Evolutionary conservation across 2,113 vertebrate species (phyloP).

Genomic region (Coryphaenoides rupestris): DNA sequence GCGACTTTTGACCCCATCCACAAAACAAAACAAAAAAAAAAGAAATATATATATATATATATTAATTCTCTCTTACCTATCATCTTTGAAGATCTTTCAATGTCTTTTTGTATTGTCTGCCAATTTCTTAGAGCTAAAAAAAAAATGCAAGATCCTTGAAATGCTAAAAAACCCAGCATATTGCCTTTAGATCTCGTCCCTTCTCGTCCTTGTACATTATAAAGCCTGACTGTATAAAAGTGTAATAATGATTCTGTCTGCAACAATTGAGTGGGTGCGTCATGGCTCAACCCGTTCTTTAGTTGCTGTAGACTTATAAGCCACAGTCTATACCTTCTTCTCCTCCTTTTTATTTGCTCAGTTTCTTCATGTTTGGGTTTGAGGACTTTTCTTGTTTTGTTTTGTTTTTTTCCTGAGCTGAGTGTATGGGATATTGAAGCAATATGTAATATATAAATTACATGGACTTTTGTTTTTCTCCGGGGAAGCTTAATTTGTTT

Average conservation of each 20-base stretch:
- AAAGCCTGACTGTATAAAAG: constrained; percentile 97
- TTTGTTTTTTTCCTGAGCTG: no score
- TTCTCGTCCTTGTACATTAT: constrained; percentile 98
- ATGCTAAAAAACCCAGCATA: constrained; percentile 98
- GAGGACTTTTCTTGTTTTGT: no score
- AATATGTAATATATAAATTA: constrained; percentile 91
- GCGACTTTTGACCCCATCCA: not conserved
- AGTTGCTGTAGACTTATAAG: constrained; percentile 71
- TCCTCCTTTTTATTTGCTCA: constrained; percentile 54
- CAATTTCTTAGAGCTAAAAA: constrained; percentile 99
- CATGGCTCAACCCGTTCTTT: constrained; percentile 75
- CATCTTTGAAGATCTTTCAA: constrained; percentile 73
- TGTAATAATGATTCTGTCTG: constrained; percentile 99
- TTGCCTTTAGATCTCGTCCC: constrained; percentile 98
- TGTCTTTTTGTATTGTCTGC: constrained; percentile 84
- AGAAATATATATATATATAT: no score
- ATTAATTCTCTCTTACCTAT: constrained; percentile 60
- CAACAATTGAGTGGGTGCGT: no score
- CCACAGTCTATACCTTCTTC: constrained; percentile 32
- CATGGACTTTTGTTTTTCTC: constrained; percentile 91
- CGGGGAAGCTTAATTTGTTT: constrained; percentile 83
- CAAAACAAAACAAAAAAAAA: constrained; percentile 12
- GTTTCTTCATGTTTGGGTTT: constrained; percentile 73
- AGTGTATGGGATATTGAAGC: constrained; percentile 94
- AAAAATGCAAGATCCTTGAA: constrained; percentile 98